Conservation (phyloP, 2,888 invertebrate genomes). For the Agrochola macilenta region DNA sequence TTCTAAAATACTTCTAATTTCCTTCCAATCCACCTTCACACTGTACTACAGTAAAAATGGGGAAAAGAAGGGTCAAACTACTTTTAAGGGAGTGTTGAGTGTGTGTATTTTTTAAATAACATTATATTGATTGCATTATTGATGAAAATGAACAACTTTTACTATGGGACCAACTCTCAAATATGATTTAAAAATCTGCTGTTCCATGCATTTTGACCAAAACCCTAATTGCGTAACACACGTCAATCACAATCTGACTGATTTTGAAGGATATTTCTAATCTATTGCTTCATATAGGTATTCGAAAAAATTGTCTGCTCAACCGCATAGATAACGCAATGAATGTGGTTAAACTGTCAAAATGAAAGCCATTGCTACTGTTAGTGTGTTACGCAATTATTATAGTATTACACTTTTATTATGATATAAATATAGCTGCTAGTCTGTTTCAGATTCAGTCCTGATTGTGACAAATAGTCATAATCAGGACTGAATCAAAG, state of each 20-base stretch:
- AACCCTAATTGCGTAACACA: no score
- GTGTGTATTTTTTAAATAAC: not conserved
- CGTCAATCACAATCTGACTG: no score
- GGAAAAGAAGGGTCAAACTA: not conserved
- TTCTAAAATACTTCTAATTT: not conserved
- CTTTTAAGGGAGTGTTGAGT: not conserved
- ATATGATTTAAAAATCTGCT: not conserved
- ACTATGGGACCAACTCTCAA: not conserved
- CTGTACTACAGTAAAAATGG: not conserved
- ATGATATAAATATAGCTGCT: not conserved
- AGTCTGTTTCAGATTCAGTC: no score
- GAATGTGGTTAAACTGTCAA: no score
- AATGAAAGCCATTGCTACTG: no score
- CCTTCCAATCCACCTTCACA: not conserved
- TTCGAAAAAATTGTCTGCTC: no score
- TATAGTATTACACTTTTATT: not conserved
- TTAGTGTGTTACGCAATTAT: no score
- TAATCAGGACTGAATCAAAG: constrained; percentile 6
- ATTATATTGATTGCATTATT: not conserved
- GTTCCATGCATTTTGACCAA: not conserved
- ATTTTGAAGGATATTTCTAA: no score
- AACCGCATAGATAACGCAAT: no score
- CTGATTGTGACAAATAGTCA: no score
- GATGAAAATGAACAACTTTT: not conserved
- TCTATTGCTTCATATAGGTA: no score